Evolutionary conservation across 2,113 vertebrate genomes (phyloP), one percentile per base, ranked within the genome.

Genomic region (Sylvilagus bachmani): DNA sequence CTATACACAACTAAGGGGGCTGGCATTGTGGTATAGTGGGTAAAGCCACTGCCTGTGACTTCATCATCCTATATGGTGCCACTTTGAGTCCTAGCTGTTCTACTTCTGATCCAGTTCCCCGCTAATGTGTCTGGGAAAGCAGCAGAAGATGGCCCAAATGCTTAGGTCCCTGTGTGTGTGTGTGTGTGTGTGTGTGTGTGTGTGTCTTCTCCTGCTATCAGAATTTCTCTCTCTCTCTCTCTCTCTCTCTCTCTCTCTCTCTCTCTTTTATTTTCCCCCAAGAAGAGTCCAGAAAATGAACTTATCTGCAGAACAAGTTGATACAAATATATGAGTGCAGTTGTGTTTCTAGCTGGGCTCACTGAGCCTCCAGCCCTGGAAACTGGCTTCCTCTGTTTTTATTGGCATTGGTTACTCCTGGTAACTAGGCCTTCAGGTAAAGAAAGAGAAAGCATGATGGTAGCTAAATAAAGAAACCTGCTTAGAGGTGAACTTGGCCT

Each of bases 291-390:
- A 73, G 51, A 86, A 53, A 36, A 62, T 73, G 86, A 89, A 71
- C 80, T 84, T 95, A 84, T 94, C 69, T 91, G 61, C 17, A 90
- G 84, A 92, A 86, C 74, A 91, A 91, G 66, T 80, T 87, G 92
- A 91, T 61, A 86, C 84, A 55, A 61, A 84, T 78, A 51, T 91
- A 27, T 13, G 38, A 67, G n/a, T 77, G 81, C 69, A 89, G 66
- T 55, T 89, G 91, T 61, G 74, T 75, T 66, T 91, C 53, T 55
- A 61, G 22, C 16, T 86, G 83, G 96, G 38, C n/a, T n/a, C 19
- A 5, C 51, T 75, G 9, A 62, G 51, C 36, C 80, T 27, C 25
- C 17, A 66, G 5, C 8, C 38, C 84, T 29, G 11, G 67, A 49
- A 36, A 49, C n/a, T 94, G 38, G 27, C 82, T 90, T 77, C n/a